phyloP scores from a whole-genome alignment of 2,888 invertebrate genomes.

The Magallana nippona region DNA sequence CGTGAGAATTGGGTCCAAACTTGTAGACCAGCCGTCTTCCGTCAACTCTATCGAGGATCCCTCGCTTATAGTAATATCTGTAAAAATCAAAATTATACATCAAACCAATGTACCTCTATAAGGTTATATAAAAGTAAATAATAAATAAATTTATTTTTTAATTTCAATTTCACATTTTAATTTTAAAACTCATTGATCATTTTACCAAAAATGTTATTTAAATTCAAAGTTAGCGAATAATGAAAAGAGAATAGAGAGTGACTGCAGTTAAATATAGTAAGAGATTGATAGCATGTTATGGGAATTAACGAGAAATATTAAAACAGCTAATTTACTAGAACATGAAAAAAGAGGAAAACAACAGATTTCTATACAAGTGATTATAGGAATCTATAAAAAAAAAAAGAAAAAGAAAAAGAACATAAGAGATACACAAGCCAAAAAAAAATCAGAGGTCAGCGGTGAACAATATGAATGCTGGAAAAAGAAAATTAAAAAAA shows the following conservation, averaged over 20 bases:
- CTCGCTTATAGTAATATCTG: conserved; percentile 77
- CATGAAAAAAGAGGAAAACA: conserved; percentile 10
- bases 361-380: not conserved
- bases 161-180: not conserved
- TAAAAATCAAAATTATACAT: conserved; percentile 45
- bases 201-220: too few species aligned
- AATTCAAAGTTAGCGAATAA: too few species aligned
- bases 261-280: not conserved
- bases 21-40: conserved; percentile 75
- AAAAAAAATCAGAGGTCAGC: not conserved
- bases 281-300: not conserved
- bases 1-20: conserved; percentile 67
- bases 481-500: not conserved
- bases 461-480: not conserved
- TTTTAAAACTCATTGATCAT: not conserved
- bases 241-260: too few species aligned
- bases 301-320: not conserved
- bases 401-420: not conserved
- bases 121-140: not conserved
- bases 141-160: not conserved
- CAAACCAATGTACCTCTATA: not conserved
- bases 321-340: not conserved
- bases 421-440: not conserved
- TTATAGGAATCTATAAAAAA: not conserved
- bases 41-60: conserved; percentile 75